Evolutionary conservation across 2,797 vertebrate species (phyloP).

Genomic region (Hephaestus fuliginosus): DNA sequence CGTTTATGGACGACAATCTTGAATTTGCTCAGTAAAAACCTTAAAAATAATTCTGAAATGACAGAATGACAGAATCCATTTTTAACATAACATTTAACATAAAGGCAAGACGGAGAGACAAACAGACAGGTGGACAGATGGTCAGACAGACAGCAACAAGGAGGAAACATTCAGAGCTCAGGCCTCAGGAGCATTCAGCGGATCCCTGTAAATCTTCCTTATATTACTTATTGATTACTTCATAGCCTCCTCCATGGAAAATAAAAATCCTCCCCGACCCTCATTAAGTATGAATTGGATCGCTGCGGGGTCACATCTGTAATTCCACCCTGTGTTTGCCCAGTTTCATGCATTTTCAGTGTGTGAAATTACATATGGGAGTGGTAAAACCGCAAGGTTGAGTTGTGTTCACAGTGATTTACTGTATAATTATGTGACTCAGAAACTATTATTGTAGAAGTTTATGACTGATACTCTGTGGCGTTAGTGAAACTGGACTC

Average conservation of each 20-base stretch:
- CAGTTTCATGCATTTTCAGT: conserved; percentile 54
- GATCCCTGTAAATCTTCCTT: conserved; percentile 73
- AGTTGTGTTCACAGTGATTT: conserved; percentile 16
- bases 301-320: conserved; percentile 61
- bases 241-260: conserved; percentile 57
- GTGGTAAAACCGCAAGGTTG: conserved; percentile 18
- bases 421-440: conserved; percentile 21
- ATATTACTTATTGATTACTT: conserved; percentile 83
- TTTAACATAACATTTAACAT: not conserved
- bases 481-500: conserved; percentile 1
- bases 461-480: not conserved
- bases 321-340: conserved; percentile 52
- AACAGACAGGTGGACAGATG: not conserved
- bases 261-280: conserved; percentile 57
- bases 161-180: conserved; percentile 38
- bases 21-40: conserved; percentile 27
- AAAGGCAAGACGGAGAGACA: conserved; percentile 7
- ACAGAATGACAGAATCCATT: conserved; percentile 20
- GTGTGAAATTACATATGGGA: conserved; percentile 42
- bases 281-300: conserved; percentile 77
- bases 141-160: conserved; percentile 11
- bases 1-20: conserved; percentile 2
- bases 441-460: conserved; percentile 17
- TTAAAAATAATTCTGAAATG: conserved; percentile 3
- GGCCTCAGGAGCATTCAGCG: conserved; percentile 42